These are phyloP conservation scores for Xylota segnis DNA, from an alignment of 2,888 invertebrate genomes.

Conservation along the genomic window DNA sequence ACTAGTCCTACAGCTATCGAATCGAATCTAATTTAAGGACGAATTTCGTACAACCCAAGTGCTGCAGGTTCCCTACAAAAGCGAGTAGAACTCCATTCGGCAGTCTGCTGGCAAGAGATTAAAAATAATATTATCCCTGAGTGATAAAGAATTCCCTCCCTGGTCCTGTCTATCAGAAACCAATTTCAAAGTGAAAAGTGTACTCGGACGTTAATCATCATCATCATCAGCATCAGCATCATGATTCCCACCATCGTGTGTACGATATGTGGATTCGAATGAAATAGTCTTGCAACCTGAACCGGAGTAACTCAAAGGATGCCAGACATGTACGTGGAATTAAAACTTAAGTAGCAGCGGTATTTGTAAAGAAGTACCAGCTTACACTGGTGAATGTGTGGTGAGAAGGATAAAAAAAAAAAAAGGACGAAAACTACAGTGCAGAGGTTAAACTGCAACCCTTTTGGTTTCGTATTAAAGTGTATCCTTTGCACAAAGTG, in stretches of 20 bases:
- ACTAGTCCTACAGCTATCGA: background rate
- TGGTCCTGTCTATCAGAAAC: constrained; percentile 22
- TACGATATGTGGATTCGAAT: no score
- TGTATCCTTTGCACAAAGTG: constrained; percentile 53
- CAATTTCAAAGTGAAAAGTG: constrained; percentile 29
- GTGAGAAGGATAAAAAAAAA: background rate
- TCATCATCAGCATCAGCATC: no score
- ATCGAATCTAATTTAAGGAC: background rate
- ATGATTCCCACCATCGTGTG: background rate
- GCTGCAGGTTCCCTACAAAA: background rate
- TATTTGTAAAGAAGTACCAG: constrained; percentile 43
- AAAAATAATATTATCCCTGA: constrained; percentile 50
- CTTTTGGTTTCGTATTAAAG: constrained; percentile 15
- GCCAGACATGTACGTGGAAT: constrained; percentile 27
- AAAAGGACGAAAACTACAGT: background rate
- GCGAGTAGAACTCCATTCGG: background rate
- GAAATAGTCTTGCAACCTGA: background rate
- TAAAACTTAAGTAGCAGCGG: constrained; percentile 54
- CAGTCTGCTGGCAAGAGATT: constrained; percentile 7
- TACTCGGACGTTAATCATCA: constrained; percentile 10
- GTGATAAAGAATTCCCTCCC: constrained; percentile 20
- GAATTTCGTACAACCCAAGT: background rate
- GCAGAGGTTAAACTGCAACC: constrained; percentile 10
- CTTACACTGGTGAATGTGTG: constrained; percentile 4
- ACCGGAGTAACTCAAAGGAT: constrained; percentile 35